These are phyloP conservation scores for Acrossocheilus fasciatus DNA, from an alignment of 2,797 vertebrate species.

Conservation along the genomic window DNA sequence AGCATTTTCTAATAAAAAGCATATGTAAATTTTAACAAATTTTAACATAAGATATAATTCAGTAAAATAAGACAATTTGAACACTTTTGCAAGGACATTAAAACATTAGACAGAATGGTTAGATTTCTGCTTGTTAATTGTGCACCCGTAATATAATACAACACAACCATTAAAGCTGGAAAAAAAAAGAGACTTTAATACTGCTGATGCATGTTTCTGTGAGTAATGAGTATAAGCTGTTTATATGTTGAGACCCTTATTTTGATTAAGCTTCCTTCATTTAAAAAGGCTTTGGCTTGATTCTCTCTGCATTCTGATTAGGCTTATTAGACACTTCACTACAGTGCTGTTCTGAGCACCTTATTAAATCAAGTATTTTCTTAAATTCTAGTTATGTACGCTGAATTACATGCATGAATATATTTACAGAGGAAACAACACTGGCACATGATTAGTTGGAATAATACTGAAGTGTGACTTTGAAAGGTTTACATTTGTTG, in stretches of 20 bases:
- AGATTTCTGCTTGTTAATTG: neutral
- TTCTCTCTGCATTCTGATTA: neutral
- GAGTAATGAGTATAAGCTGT: conserved; percentile 22
- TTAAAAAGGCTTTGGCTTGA: conserved; percentile 8
- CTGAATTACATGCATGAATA: neutral
- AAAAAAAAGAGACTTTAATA: neutral
- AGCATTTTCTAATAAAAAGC: neutral
- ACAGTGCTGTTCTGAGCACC: neutral
- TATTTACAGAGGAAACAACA: neutral
- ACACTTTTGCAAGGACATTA: neutral
- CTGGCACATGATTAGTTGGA: conserved; percentile 2
- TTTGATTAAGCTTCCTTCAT: conserved; percentile 16
- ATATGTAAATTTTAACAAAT: neutral
- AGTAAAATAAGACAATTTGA: neutral
- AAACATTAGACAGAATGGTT: neutral
- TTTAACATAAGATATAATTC: neutral
- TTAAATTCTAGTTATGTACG: neutral
- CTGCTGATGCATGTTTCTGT: conserved; percentile 3
- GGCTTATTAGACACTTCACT: conserved; percentile 14
- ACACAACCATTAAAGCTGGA: neutral
- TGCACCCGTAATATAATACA: neutral
- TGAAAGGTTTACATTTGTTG: neutral
- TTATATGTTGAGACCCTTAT: conserved; percentile 14
- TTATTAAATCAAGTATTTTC: neutral
- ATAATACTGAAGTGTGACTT: neutral